These are phyloP conservation scores for Nemurella pictetii DNA, from an alignment of 2,888 invertebrate genomes.

Conservation along the genomic window DNA sequence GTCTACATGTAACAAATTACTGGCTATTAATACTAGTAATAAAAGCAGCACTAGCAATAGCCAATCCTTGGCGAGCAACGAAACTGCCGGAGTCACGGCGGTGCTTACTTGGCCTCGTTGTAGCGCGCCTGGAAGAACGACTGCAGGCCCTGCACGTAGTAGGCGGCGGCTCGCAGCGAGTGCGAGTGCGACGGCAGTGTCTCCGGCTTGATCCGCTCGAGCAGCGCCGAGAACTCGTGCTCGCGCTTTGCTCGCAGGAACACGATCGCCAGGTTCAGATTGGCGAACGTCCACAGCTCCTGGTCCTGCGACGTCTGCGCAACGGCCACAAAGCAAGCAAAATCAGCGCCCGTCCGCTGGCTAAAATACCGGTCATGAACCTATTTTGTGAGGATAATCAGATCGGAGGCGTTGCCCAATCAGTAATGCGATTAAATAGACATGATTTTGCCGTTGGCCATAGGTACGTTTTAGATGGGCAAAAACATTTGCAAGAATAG, in stretches of 20 bases:
- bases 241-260: conserved; percentile 90
- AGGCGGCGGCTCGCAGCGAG: conserved; percentile 92
- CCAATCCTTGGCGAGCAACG: too few relatives aligned
- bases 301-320: conserved; percentile 79
- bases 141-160: conserved; percentile 95
- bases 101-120: conserved; percentile 94
- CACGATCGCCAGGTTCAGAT: conserved; percentile 94
- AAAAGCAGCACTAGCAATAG: too few relatives aligned
- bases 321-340: neutral
- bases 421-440: too few relatives aligned
- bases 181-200: conserved; percentile 88
- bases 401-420: too few relatives aligned
- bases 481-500: too few relatives aligned
- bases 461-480: too few relatives aligned
- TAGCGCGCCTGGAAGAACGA: conserved; percentile 96
- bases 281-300: conserved; percentile 92
- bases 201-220: conserved; percentile 92
- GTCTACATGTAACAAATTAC: too few relatives aligned
- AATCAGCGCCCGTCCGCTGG: too few relatives aligned
- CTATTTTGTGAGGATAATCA: too few relatives aligned
- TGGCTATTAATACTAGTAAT: too few relatives aligned
- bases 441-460: too few relatives aligned
- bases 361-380: too few relatives aligned
- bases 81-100: neutral
- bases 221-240: conserved; percentile 80